Percentiles rank a stretch among this genome's conserved stretches.
Conservation (phyloP, 2,113 vertebrate genomes). For the Poeciliopsis retropinna region DNA sequence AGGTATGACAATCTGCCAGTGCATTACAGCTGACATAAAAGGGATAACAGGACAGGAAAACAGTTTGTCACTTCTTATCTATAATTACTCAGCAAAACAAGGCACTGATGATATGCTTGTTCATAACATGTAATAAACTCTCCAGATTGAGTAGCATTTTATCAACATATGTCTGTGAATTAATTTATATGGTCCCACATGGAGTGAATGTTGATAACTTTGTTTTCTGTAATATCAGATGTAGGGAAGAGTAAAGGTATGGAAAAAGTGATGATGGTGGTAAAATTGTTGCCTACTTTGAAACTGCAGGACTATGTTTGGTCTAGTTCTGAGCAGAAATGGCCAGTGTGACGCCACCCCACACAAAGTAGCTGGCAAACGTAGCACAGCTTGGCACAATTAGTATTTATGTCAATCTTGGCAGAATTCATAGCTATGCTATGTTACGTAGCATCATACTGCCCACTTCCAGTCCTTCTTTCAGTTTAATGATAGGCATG, state of each 20-base stretch:
- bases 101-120: background rate
- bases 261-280: background rate
- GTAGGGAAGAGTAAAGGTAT: background rate
- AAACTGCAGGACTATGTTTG: background rate
- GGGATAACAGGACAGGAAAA: background rate
- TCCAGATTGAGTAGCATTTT: background rate
- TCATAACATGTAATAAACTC: background rate
- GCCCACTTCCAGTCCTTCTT: background rate
- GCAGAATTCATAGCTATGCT: background rate
- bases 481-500: background rate
- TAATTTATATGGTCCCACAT: background rate
- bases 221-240: conserved; percentile 9
- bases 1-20: background rate
- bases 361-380: background rate
- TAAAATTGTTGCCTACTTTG: background rate
- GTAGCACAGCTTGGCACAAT: background rate
- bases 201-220: conserved; percentile 26
- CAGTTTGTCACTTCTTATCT: conserved; percentile 9
- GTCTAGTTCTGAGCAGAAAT: background rate
- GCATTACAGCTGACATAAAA: background rate
- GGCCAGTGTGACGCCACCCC: background rate
- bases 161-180: conserved; percentile 12
- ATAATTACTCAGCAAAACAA: conserved; percentile 5
- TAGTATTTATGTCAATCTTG: background rate
- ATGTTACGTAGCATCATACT: background rate